Conservation (phyloP, 2,113 vertebrate species). For the Leptobrachium leishanense region DNA sequence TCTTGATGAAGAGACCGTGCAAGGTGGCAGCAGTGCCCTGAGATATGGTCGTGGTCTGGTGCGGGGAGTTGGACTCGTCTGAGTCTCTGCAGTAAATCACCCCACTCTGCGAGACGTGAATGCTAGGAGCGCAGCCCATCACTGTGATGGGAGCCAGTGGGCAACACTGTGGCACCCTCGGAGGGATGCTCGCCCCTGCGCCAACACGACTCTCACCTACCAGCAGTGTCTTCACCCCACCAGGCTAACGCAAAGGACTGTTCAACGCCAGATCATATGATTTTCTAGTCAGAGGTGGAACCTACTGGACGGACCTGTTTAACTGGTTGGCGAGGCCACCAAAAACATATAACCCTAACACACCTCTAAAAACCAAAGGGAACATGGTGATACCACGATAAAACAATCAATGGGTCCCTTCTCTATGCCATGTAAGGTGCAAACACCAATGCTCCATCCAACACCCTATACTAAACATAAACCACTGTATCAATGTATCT, state of each 20-base stretch:
- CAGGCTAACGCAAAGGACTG: not conserved
- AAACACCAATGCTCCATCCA: no score
- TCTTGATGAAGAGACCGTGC: constrained; percentile 88
- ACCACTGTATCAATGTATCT: no score
- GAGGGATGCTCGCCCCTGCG: constrained; percentile 2
- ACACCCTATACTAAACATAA: no score
- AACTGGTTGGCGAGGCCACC: no score
- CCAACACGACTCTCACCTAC: not conserved
- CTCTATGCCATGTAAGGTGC: no score
- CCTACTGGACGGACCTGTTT: no score
- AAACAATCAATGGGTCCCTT: no score
- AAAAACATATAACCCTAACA: no score
- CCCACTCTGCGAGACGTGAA: constrained; percentile 97
- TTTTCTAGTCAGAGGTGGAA: not conserved
- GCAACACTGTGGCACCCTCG: not conserved
- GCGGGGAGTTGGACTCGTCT: constrained; percentile 89
- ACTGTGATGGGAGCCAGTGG: constrained; percentile 61
- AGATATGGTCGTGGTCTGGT: constrained; percentile 84
- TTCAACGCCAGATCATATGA: not conserved
- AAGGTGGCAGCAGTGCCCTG: constrained; percentile 80
- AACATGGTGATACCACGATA: no score
- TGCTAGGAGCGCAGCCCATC: constrained; percentile 96
- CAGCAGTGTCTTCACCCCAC: not conserved
- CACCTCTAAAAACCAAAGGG: no score
- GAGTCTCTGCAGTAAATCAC: constrained; percentile 97